Conservation (phyloP, 2,888 invertebrate species). For the Flabesymbios commensalis region DNA sequence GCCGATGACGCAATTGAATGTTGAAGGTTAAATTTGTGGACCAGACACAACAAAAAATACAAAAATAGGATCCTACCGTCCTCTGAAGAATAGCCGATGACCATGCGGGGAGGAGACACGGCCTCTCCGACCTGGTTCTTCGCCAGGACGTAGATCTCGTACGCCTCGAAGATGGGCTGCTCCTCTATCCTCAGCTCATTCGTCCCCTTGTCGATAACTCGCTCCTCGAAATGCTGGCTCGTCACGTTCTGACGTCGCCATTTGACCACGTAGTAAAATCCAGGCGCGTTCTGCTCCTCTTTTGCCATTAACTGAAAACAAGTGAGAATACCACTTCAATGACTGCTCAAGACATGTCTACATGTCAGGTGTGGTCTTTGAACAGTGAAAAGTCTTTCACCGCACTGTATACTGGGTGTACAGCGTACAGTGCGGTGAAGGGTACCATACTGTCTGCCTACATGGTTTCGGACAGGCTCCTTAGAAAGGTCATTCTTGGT, state of each 20-base stretch:
- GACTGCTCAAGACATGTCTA: no score
- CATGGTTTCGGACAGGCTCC: no score
- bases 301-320: slow-evolving; percentile 25
- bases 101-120: slow-evolving; percentile 28
- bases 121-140: slow-evolving; percentile 36
- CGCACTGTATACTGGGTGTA: no score
- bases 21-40: no score
- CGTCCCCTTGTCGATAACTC: slow-evolving; percentile 14
- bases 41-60: no score
- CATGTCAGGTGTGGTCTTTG: no score
- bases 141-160: slow-evolving; percentile 34
- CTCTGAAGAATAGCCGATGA: slow-evolving; percentile 35
- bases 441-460: no score
- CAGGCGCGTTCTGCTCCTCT: slow-evolving; percentile 37
- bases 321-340: no score
- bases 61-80: slow-evolving; percentile 33
- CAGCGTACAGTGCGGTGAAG: no score
- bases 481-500: no score
- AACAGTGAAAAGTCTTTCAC: no score
- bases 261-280: slow-evolving; percentile 35
- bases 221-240: slow-evolving; percentile 11
- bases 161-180: slow-evolving; percentile 33
- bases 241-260: slow-evolving; percentile 33
- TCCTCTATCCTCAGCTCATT: slow-evolving; percentile 19
- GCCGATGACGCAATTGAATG: no score